Conservation (phyloP, 2,888 invertebrate species). For the Ichneumoninae sp. region DNA sequence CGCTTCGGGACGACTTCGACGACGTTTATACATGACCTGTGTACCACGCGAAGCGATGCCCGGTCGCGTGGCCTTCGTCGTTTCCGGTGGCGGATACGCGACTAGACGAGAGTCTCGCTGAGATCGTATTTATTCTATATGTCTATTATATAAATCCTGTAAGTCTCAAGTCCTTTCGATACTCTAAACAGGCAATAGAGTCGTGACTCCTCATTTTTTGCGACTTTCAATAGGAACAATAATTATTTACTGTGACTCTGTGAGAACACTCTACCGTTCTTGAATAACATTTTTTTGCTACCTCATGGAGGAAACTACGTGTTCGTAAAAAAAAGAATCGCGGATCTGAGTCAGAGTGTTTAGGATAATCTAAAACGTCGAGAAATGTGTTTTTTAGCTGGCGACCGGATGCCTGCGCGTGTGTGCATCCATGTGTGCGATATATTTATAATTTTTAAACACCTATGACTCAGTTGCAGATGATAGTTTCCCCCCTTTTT, state of each 20-base stretch:
- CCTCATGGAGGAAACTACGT: background rate
- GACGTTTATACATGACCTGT: slow-evolving; percentile 52
- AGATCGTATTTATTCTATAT: background rate
- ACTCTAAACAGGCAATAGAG: background rate
- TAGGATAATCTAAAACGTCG: too few relatives aligned
- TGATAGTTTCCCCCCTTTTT: too few relatives aligned
- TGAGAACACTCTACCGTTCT: background rate
- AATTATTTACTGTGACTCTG: background rate
- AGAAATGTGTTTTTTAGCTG: too few relatives aligned
- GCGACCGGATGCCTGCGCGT: too few relatives aligned
- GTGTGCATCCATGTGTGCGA: too few relatives aligned
- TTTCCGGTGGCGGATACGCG: slow-evolving; percentile 72
- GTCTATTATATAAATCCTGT: background rate
- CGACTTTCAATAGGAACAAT: background rate
- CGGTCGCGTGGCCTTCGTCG: slow-evolving; percentile 71
- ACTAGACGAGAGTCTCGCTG: slow-evolving; percentile 35
- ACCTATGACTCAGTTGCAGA: too few relatives aligned
- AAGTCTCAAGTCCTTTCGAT: background rate
- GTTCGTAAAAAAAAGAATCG: background rate
- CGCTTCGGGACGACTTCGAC: slow-evolving; percentile 37
- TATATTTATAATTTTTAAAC: too few relatives aligned
- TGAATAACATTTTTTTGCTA: background rate
- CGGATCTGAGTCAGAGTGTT: too few relatives aligned
- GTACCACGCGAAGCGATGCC: slow-evolving; percentile 58
- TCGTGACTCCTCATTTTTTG: background rate